Evolutionary conservation across 92 coral and sea anemone genomes (phyloP), one percentile per base, ranked within the genome.

Genomic region (Palythoa grandis): DNA sequence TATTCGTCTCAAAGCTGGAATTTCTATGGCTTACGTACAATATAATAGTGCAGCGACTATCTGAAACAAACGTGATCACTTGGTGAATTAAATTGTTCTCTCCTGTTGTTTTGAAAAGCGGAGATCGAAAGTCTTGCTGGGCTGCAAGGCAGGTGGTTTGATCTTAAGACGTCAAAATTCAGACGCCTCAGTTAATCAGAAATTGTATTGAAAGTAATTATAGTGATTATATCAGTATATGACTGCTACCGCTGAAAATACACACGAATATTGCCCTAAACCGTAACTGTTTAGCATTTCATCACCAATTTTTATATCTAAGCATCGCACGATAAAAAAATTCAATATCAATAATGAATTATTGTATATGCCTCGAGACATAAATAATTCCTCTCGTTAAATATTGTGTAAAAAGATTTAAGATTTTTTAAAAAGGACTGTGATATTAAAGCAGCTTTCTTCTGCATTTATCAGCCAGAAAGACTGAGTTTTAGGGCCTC

Each of bases 91-190:
- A 54, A 29, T n/a, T n/a, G 69, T 13, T 58, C n/a, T 58, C 66
- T 58, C 3, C 6, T 19, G 74, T 69, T 69, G 47, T 69, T 69
- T 69, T 37, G 39, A 37, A 24, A 43, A 43, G 50, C 50, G 50
- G 9, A 8, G 4, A 10, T 11, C 12, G 15, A 69, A 69, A 35
- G 19, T 12, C 74, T 25, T 11, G n/a, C 47, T 69, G 74, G 70
- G 74, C 17, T 29, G 4, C 7, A 6, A 24, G 74, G 47, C 74
- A 69, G 74, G 74, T 69, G 74, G 74, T 25, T 37, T n/a, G 5
- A 63, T 63, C 74, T 69, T 69, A 69, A 13, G 74, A 69, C 16
- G 47, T 17, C 74, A 69, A 69, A 69, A 69, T 69, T 69, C 43
- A 29, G 19, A 29, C n/a, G 74, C 47, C 14, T 29, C 7, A 69